Conservation (phyloP, 2,113 vertebrate species). For the Oreochromis spilurus region DNA sequence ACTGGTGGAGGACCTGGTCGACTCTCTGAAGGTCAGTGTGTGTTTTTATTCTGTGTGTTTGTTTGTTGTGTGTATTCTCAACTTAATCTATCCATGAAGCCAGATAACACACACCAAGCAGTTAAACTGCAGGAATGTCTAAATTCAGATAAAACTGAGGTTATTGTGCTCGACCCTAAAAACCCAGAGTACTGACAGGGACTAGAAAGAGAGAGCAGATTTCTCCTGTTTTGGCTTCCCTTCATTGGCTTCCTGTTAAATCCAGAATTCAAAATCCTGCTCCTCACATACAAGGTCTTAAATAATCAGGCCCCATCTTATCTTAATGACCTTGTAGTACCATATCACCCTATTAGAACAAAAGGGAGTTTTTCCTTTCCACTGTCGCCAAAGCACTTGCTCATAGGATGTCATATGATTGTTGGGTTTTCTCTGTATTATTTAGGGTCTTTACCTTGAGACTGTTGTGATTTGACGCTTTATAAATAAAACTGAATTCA, state of each 20-base stretch:
- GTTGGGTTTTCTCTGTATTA: background rate
- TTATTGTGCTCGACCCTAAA: background rate
- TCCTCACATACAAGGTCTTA: background rate
- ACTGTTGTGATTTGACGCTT: background rate
- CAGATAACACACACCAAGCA: background rate
- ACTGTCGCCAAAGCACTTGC: background rate
- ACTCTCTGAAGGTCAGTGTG: constrained; percentile 75
- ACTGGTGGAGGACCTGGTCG: constrained; percentile 81
- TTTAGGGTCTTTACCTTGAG: background rate
- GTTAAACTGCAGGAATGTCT: background rate
- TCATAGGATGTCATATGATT: background rate
- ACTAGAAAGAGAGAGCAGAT: background rate
- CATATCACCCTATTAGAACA: background rate
- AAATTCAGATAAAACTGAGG: background rate
- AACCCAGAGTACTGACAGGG: background rate
- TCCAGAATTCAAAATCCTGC: background rate
- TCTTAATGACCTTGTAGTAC: background rate
- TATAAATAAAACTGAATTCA: background rate
- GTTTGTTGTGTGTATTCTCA: background rate
- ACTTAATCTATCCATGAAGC: background rate
- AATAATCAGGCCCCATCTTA: background rate
- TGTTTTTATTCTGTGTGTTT: background rate
- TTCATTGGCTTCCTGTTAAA: background rate
- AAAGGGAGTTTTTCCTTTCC: background rate
- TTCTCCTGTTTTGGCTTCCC: background rate